Conservation (phyloP, 2,797 vertebrate genomes). For the Arctocebus calabarensis region DNA sequence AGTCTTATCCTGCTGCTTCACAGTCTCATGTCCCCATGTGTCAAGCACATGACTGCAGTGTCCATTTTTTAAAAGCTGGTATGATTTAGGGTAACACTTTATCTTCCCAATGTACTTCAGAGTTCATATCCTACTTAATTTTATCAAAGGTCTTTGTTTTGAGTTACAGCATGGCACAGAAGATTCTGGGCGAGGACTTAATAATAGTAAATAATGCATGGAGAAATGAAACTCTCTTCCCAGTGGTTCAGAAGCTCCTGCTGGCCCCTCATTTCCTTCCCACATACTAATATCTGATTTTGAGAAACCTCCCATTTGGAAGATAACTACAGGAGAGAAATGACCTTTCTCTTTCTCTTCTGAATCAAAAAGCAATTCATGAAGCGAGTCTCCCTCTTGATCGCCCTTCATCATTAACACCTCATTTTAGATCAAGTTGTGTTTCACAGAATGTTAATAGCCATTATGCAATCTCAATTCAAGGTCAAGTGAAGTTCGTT, state of each 20-base stretch:
- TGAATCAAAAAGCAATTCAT: background rate
- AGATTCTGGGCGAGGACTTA: background rate
- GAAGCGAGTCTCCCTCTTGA: constrained; percentile 29
- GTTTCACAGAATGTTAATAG: constrained; percentile 59
- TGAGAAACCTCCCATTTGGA: constrained; percentile 37
- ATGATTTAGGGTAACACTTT: constrained; percentile 9
- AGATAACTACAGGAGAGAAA: constrained; percentile 4
- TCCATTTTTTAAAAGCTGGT: constrained; percentile 9
- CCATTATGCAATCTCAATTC: constrained; percentile 62
- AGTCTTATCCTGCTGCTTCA: background rate
- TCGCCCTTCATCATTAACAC: constrained; percentile 55
- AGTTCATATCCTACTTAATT: constrained; percentile 57
- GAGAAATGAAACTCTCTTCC: constrained; percentile 33
- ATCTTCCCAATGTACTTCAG: constrained; percentile 21
- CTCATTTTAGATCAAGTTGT: constrained; percentile 23
- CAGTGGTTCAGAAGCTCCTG: background rate
- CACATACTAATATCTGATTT: constrained; percentile 45
- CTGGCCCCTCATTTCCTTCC: background rate
- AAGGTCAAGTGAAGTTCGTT: constrained; percentile 44
- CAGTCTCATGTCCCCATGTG: background rate
- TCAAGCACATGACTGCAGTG: background rate
- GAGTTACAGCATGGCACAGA: constrained; percentile 26
- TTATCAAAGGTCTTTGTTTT: constrained; percentile 54
- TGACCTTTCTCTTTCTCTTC: background rate
- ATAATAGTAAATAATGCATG: constrained; percentile 57